These are phyloP conservation scores for Mystacornis crossleyi DNA, from an alignment of 2,113 vertebrate genomes.

Conservation along the genomic window DNA sequence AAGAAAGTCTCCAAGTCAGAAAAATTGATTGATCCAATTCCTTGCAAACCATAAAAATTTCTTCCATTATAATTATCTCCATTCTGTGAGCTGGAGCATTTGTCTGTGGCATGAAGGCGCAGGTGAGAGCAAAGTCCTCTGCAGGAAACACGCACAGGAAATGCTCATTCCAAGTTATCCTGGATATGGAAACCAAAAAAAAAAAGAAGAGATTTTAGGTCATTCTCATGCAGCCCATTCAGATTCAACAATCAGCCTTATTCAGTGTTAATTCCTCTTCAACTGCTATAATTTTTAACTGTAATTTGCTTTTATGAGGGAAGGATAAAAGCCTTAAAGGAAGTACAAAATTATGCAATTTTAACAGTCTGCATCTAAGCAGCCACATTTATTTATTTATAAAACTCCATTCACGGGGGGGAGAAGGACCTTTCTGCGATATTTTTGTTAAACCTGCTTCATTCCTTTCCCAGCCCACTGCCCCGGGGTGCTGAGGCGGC, in stretches of 20 bases:
- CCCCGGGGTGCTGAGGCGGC: not conserved
- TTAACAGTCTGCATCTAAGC: not conserved
- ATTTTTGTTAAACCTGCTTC: not conserved
- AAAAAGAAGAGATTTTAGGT: not conserved
- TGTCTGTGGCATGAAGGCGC: not conserved
- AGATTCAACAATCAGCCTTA: not conserved
- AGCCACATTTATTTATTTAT: not conserved
- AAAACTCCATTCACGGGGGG: not conserved
- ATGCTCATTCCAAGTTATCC: not conserved
- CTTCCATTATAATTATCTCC: not conserved
- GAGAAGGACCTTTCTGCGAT: rapidly evolving
- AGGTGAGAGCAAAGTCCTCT: not conserved
- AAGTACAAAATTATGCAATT: not conserved
- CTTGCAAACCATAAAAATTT: not conserved
- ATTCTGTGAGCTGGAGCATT: not conserved
- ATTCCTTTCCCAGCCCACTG: not conserved
- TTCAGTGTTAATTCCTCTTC: not conserved
- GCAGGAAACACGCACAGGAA: not conserved
- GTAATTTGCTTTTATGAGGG: not conserved
- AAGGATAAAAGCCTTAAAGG: not conserved
- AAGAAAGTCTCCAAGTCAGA: not conserved
- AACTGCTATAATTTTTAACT: not conserved
- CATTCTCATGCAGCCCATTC: not conserved
- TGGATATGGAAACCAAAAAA: not conserved
- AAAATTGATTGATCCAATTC: not conserved